phyloP scores from a whole-genome alignment of 2,888 invertebrate genomes.

The Hirtodrosophila confusa region DNA sequence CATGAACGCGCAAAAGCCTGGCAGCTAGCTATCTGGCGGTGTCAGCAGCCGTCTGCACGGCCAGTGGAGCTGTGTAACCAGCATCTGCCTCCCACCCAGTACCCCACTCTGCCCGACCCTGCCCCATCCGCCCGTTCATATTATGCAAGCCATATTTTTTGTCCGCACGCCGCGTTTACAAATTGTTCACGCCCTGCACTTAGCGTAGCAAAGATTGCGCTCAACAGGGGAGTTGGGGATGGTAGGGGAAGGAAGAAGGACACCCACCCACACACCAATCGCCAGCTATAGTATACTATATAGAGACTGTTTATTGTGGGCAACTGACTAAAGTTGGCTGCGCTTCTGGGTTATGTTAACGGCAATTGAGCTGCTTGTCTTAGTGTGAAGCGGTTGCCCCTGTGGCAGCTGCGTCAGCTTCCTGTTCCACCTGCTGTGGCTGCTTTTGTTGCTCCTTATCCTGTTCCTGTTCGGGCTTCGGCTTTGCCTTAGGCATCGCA shows the following conservation, averaged over 20 bases:
- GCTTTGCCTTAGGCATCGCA: slow-evolving; percentile 45
- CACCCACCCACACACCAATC: no score
- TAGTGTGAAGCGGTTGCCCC: not conserved
- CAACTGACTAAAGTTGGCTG: slow-evolving; percentile 21
- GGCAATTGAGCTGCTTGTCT: slow-evolving; percentile 9
- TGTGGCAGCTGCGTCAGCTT: not conserved
- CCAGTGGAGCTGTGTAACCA: slow-evolving; percentile 2
- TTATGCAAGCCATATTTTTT: slow-evolving; percentile 60
- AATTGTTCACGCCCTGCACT: slow-evolving; percentile 39
- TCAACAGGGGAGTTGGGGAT: not conserved
- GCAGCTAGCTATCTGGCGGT: slow-evolving; percentile 44
- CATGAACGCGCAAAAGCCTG: slow-evolving; percentile 78
- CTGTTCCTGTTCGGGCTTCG: not conserved
- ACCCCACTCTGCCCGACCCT: no score
- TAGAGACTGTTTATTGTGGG: slow-evolving; percentile 32
- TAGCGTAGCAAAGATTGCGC: slow-evolving; percentile 13
- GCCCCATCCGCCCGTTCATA: slow-evolving; percentile 19
- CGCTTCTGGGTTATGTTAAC: slow-evolving; percentile 6
- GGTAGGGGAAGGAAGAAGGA: no score
- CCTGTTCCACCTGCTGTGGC: not conserved
- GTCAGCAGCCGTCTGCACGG: slow-evolving; percentile 34
- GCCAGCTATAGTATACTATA: no score
- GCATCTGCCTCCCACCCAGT: not conserved
- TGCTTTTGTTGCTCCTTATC: not conserved
- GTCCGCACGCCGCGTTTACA: slow-evolving; percentile 45